A percentile compares a stretch with the other conserved stretches of the same genome.
Evolutionary conservation across 2,888 invertebrate genomes (phyloP).

Genomic region (Eupithecia dodoneata): DNA sequence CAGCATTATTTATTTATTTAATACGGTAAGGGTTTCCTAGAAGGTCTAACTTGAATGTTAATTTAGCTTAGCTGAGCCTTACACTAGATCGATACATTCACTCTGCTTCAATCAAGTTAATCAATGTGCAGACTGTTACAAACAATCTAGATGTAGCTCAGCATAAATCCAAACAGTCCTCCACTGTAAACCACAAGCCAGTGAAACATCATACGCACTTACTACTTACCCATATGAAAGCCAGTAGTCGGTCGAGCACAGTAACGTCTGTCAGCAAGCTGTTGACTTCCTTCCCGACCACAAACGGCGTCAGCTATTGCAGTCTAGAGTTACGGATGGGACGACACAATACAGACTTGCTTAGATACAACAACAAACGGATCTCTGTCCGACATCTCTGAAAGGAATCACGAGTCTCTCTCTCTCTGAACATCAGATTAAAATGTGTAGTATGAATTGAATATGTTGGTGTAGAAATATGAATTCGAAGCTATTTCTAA

Average conservation of each 20-base stretch:
- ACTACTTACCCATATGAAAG: neutral
- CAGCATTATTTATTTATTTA: too few species aligned
- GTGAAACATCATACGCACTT: neutral
- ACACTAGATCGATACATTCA: too few species aligned
- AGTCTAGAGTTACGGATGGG: neutral
- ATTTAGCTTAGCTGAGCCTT: too few species aligned
- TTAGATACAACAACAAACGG: neutral
- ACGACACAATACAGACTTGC: neutral
- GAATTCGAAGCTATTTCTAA: too few species aligned
- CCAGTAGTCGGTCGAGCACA: neutral
- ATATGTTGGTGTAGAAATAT: too few species aligned
- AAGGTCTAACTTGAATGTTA: too few species aligned
- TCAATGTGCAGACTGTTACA: too few species aligned
- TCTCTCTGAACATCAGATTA: too few species aligned
- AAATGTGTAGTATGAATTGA: too few species aligned
- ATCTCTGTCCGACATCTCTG: neutral
- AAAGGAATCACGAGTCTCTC: neutral
- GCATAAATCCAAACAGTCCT: neutral
- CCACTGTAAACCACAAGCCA: neutral
- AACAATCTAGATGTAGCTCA: too few species aligned
- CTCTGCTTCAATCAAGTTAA: too few species aligned
- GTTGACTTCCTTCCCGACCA: constrained; percentile 12
- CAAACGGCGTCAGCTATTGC: neutral
- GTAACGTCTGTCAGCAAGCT: constrained; percentile 6
- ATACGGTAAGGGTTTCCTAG: too few species aligned